Evolutionary conservation across 2,797 vertebrate genomes (phyloP), one percentile per base, ranked within the genome.

Genomic region (Semotilus atromaculatus): DNA sequence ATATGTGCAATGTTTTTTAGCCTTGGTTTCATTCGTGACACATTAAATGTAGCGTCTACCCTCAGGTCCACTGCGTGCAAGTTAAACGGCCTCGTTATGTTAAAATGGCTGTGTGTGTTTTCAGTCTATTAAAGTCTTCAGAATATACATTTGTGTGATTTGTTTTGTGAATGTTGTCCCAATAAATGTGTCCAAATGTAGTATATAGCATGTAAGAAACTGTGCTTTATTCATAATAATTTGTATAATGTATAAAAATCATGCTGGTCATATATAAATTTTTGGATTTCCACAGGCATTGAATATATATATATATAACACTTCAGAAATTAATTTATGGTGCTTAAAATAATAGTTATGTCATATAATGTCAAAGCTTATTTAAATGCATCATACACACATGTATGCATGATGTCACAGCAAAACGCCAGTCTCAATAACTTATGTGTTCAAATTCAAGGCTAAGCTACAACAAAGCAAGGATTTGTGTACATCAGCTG

Each of bases 71-170:
- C 10, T 31, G 36, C 1, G 18, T 36, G 34, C 1, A 71, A 43
- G 68, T 75, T 55, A 23, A 36, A 36, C 31, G 9, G 51, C 51
- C 53, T 76, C 31, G 7, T 78, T 8, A 11, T 78, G 75, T 21
- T 78, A 2, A 26, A 29, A 77, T 18, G 14, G 29, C 34, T 7
- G 14, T 80, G n/a, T 80, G 43, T 85, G 60, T 45, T 77, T 62
- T 31, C 23, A 80, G 66, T 51, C 80, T 70, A 74, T 81, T 83
- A 83, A 85, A 78, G 58, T 38, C 29, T 45, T 31, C 55, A 9
- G 34, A 71, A 62, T 34, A 29, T 21, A 16, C 19, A 45, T 66
- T 13, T 80, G 58, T 81, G 81, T 81, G 81, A 38, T 38, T 7
- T 31, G 71, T 38, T 73, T 58, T 45, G 19, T 80, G 31, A 5